Conservation (phyloP, 2,797 vertebrate species). For the Onychomys torridus region DNA sequence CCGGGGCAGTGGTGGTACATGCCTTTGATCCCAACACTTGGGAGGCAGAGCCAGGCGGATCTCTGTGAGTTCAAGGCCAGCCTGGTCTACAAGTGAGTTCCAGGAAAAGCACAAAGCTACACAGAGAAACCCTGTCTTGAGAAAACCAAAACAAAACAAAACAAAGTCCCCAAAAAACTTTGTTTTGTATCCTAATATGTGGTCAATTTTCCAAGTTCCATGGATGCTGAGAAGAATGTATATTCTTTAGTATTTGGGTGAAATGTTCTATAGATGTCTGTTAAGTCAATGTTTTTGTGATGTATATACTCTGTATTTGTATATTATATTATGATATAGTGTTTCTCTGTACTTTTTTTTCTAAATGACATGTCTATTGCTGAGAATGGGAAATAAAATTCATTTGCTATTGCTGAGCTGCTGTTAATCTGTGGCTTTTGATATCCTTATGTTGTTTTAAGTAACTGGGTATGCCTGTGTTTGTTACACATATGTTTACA, state of each 20-base stretch:
- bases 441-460: neutral
- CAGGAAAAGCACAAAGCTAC: no score
- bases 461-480: neutral
- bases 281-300: neutral
- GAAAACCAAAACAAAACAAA: no score
- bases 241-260: neutral
- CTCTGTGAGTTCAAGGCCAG: no score
- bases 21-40: no score
- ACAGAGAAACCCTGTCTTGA: no score
- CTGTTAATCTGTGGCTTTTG: no score
- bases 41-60: no score
- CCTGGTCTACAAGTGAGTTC: no score
- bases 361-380: neutral
- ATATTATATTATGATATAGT: neutral
- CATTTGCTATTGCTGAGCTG: no score
- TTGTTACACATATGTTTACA: neutral
- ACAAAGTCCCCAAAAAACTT: no score
- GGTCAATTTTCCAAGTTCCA: neutral
- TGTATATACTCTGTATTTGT: neutral
- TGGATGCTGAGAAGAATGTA: neutral
- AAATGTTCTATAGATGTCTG: neutral
- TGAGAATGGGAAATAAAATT: neutral
- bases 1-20: no score
- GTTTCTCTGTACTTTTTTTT: neutral
- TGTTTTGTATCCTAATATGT: neutral